phyloP scores from a whole-genome alignment of 2,888 invertebrate species.

The Ischnus inquisitorius region DNA sequence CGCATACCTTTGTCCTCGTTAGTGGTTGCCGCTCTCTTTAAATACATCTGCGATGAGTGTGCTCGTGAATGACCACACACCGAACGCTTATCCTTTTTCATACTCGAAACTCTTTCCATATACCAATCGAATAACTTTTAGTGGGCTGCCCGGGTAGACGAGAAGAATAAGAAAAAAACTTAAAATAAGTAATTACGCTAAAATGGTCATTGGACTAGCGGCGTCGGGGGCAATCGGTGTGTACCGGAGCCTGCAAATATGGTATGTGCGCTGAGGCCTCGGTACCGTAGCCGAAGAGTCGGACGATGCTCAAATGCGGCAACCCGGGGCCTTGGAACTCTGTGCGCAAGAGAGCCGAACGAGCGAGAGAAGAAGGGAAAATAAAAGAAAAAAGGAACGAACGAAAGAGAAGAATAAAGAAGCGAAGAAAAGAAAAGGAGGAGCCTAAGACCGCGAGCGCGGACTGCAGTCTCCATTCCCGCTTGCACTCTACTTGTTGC shows the following conservation, averaged over 20 bases:
- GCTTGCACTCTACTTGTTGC: constrained; percentile 67
- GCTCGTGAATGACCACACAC: constrained; percentile 19
- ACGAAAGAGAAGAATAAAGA: constrained; percentile 44
- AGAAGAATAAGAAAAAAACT: not conserved
- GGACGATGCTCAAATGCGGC: constrained; percentile 52
- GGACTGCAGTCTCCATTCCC: constrained; percentile 35
- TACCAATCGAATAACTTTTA: not conserved
- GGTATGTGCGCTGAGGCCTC: not conserved
- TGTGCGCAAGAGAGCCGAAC: constrained; percentile 62
- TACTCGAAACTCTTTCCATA: not conserved
- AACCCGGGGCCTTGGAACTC: constrained; percentile 58
- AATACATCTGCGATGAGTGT: constrained; percentile 27
- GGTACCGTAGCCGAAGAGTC: constrained; percentile 1
- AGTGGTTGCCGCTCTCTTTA: constrained; percentile 44
- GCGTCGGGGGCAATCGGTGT: not conserved
- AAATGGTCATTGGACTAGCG: not conserved
- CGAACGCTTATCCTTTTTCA: not conserved
- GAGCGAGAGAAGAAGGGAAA: constrained; percentile 39
- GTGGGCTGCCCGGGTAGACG: not conserved
- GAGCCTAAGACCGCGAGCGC: constrained; percentile 49
- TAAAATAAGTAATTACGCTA: not conserved
- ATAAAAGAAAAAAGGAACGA: constrained; percentile 19
- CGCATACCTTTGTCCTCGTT: constrained; percentile 58
- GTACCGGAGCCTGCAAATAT: not conserved
- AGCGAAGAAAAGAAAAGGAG: constrained; percentile 58